A percentile compares a stretch with the other conserved stretches of the same genome.
These are phyloP conservation scores for Hyalella azteca DNA, from an alignment of 2,888 invertebrate genomes.

Conservation along the genomic window DNA sequence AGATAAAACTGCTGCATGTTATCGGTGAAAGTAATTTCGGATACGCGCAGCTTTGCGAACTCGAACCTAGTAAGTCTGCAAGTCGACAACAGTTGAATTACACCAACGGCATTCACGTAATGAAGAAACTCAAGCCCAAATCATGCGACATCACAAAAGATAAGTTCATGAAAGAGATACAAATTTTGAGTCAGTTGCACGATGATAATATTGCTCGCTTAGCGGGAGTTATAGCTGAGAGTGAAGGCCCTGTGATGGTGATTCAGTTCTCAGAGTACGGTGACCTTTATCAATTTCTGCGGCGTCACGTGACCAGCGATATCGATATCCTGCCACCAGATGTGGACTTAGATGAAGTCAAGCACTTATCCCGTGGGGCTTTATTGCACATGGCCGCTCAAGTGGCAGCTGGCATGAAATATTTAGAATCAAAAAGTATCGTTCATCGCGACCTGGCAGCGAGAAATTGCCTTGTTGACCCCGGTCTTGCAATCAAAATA, in stretches of 20 bases:
- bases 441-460: constrained; percentile 86
- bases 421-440: constrained; percentile 82
- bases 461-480: constrained; percentile 84
- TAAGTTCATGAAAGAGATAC: constrained; percentile 72
- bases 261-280: constrained; percentile 88
- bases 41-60: constrained; percentile 65
- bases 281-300: constrained; percentile 77
- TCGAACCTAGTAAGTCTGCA: constrained; percentile 40
- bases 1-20: constrained; percentile 76
- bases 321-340: constrained; percentile 65
- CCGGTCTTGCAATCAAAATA: constrained; percentile 75
- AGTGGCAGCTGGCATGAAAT: constrained; percentile 89
- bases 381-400: constrained; percentile 85
- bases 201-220: constrained; percentile 84
- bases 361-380: constrained; percentile 73
- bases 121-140: constrained; percentile 51
- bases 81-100: constrained; percentile 19
- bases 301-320: constrained; percentile 75
- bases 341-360: constrained; percentile 11
- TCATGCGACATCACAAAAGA: constrained; percentile 60
- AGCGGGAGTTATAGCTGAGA: constrained; percentile 76
- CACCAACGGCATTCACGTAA: constrained; percentile 42
- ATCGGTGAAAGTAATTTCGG: constrained; percentile 79
- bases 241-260: constrained; percentile 82
- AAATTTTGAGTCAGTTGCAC: constrained; percentile 79